A percentile compares a stretch with the other conserved stretches of the same genome.
These are phyloP conservation scores for Tragelaphus oryx DNA, from an alignment of 2,797 vertebrate genomes.

Conservation along the genomic window DNA sequence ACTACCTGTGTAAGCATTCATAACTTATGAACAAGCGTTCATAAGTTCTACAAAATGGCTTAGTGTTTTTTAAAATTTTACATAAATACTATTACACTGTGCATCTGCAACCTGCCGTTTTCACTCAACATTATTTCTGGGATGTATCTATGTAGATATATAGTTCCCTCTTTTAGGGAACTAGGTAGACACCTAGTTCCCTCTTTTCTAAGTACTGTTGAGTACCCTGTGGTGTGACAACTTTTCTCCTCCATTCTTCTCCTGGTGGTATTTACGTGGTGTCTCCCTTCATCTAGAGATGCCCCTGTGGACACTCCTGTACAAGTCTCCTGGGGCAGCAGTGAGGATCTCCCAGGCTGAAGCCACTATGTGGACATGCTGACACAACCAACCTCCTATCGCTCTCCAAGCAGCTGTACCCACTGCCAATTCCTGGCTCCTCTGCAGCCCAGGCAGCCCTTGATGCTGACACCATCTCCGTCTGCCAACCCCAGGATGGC, in stretches of 20 bases:
- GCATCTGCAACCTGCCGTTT: background rate
- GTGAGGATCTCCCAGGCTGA: background rate
- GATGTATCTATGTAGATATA: background rate
- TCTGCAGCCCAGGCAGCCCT: background rate
- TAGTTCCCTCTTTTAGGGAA: background rate
- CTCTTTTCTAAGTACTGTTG: background rate
- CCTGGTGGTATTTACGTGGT: background rate
- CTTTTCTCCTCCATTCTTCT: background rate
- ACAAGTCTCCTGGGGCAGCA: background rate
- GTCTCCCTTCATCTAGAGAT: background rate
- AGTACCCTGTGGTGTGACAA: no score
- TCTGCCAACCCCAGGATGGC: background rate
- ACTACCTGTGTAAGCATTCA: background rate
- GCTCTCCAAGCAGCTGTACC: background rate
- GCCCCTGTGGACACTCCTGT: background rate
- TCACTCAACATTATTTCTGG: background rate
- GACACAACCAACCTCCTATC: background rate
- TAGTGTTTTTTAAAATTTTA: background rate
- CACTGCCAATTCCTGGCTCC: rapidly evolving
- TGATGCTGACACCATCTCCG: rapidly evolving
- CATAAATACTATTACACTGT: background rate
- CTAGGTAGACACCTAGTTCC: background rate
- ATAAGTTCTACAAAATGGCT: background rate
- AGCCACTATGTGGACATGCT: background rate
- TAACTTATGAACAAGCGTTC: background rate